Conservation (phyloP, 2,888 invertebrate genomes). For the Acanthosepion pharaonis region DNA sequence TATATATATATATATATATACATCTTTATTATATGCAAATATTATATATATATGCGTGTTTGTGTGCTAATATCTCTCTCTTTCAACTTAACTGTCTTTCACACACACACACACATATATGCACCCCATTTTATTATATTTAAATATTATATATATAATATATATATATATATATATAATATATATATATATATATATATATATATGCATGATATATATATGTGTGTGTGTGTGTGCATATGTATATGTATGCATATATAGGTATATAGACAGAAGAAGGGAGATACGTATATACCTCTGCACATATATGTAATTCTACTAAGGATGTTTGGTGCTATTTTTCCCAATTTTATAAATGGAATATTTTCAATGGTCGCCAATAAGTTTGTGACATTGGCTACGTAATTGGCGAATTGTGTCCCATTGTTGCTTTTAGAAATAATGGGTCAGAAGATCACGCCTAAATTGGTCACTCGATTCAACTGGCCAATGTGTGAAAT, state of each 20-base stretch:
- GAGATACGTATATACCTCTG: neutral
- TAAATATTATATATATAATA: neutral
- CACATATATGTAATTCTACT: neutral
- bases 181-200: conserved; percentile 34
- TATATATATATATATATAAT: neutral
- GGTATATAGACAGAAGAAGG: no score
- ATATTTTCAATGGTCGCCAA: neutral
- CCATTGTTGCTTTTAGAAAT: neutral
- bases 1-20: no score
- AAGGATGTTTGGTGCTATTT: neutral
- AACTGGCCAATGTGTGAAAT: neutral
- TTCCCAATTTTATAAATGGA: neutral
- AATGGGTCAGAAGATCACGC: neutral
- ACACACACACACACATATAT: no score
- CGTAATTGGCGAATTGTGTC: neutral
- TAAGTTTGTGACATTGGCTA: neutral
- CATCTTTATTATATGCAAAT: no score
- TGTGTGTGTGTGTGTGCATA: no score
- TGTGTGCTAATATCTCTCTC: no score
- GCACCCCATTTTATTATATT: no score
- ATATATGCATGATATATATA: neutral
- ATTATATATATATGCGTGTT: no score
- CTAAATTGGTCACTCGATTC: conserved; percentile 33
- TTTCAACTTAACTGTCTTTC: no score
- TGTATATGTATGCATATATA: neutral